Base-by-base conservation (phyloP, 2,797 vertebrate genomes). In the Balearica regulorum region DNA sequence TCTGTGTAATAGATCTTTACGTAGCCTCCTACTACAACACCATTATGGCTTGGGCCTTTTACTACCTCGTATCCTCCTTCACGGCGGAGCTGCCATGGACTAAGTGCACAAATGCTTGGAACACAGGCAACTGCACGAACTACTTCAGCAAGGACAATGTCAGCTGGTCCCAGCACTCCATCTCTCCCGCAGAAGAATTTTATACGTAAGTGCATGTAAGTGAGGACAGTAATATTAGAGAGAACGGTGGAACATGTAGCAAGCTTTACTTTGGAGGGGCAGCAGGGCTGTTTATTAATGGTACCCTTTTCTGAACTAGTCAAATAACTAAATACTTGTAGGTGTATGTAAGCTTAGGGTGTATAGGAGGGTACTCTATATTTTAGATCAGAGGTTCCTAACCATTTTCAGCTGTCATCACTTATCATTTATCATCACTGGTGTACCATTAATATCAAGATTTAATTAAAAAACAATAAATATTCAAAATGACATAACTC, bases 11-110 rank as follows among this genome's bases (percentile, higher is more conserved):
- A 57, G 98, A 99, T 62, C 98, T 99, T 77, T 99, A 99, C 46
- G 96, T 99, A 4, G 99, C 99, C 95, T 99, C 99, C 98, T 99
- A 99, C 98, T 99, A 99, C 98, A 99, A 99, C 98, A 99, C 99
- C 98, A 99, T 99, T 97, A 99, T 99, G 98, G 99, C 99, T 90
- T 99, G 99, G 99, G 99, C 99, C 7, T 97, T 99, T 92, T 99
- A 99, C 98, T 99, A 99, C 98, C 98, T 99, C 96, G 92, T 99
- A 21, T 99, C 99, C 6, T 99, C 99, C 57, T 99, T 99, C 94
- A 98, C 98, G 46, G 65, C 97, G 65, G 98, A 98, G 54, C 98
- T 99, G 96, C 99, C 99, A 29, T 99, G 99, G 99, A 98, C 98
- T 64, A 99, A 98, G 94, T 99, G 99, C 98, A 94, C 84, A 62